Evolutionary conservation across 2,797 vertebrate species (phyloP).

Genomic region (Avahi laniger): DNA sequence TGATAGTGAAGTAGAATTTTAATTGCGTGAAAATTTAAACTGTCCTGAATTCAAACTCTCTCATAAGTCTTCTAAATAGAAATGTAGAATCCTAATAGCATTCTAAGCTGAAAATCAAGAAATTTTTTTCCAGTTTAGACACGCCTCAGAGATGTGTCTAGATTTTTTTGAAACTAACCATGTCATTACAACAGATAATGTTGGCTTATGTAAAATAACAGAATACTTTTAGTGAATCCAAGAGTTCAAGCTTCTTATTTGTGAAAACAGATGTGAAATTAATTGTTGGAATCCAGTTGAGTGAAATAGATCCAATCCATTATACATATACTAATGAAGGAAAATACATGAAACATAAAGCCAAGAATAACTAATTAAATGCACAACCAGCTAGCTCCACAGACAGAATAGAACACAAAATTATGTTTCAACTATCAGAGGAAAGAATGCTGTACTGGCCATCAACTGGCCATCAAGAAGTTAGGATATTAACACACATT

Average conservation of each 20-base stretch:
- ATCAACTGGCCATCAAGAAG: background rate
- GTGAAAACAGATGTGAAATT: background rate
- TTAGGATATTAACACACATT: background rate
- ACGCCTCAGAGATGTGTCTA: background rate
- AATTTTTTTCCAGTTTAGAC: background rate
- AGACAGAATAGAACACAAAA: background rate
- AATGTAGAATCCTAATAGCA: background rate
- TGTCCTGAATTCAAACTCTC: conserved; percentile 9
- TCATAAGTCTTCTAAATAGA: background rate
- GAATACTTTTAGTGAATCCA: background rate
- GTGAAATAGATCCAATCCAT: background rate
- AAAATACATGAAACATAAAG: background rate
- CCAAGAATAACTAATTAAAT: background rate
- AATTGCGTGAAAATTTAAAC: conserved; percentile 20
- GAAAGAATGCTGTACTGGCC: background rate
- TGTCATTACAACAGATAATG: background rate
- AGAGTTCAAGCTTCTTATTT: background rate
- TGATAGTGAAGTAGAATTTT: background rate
- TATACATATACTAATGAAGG: background rate
- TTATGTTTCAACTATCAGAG: background rate
- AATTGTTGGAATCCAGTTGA: background rate
- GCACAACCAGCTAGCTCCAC: background rate
- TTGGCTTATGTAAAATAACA: background rate
- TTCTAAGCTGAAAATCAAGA: background rate
- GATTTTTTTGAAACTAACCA: background rate